These are phyloP conservation scores for Spea hammondii DNA, from an alignment of 2,797 vertebrate species.

Conservation along the genomic window DNA sequence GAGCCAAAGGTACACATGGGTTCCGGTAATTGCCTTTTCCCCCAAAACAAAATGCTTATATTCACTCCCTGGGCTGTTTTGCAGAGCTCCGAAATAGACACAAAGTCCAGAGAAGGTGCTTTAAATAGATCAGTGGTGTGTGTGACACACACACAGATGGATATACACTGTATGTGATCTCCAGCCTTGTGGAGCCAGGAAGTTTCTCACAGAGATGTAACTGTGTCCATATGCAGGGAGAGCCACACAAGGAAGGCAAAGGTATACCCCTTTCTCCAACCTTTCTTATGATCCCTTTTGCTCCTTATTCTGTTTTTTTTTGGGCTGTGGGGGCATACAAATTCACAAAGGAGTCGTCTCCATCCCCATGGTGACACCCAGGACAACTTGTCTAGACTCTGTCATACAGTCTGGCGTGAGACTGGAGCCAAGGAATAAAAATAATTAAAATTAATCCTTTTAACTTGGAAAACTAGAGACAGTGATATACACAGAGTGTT, in stretches of 20 bases:
- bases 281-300: constrained; percentile 41
- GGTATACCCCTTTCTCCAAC: constrained; percentile 60
- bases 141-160: constrained; percentile 51
- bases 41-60: constrained; percentile 37
- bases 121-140: constrained; percentile 79
- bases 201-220: constrained; percentile 50
- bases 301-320: constrained; percentile 10
- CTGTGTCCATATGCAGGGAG: constrained; percentile 37
- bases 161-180: constrained; percentile 51
- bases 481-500: neutral
- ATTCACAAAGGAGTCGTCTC: constrained; percentile 81
- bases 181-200: constrained; percentile 51
- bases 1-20: constrained; percentile 13
- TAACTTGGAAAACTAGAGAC: constrained; percentile 41
- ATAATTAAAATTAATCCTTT: constrained; percentile 52
- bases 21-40: constrained; percentile 28
- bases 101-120: constrained; percentile 78
- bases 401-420: constrained; percentile 78
- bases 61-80: constrained; percentile 57
- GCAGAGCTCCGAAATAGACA: constrained; percentile 83
- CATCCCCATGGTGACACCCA: constrained; percentile 89
- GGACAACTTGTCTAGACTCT: constrained; percentile 77
- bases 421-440: constrained; percentile 74
- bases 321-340: constrained; percentile 60
- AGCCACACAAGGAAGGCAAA: constrained; percentile 54